Evolutionary conservation across 2,113 vertebrate genomes (phyloP).

Genomic region (Phyllostomus discolor): DNA sequence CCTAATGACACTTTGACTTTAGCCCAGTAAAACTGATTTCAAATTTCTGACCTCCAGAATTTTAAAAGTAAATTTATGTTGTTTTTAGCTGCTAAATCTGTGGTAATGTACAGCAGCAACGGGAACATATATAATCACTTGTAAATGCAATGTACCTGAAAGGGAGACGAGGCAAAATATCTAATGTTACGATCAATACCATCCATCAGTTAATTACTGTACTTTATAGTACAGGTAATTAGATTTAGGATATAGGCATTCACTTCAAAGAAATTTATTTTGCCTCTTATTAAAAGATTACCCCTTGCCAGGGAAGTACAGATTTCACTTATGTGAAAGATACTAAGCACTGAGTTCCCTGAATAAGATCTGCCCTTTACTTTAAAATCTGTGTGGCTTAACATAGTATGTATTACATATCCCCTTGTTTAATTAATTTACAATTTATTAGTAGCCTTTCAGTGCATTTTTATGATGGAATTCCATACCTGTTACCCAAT

Average conservation of each 20-base stretch:
- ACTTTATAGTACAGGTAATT: background rate
- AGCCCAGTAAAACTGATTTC: background rate
- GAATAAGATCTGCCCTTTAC: background rate
- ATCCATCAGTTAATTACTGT: background rate
- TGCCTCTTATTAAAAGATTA: background rate
- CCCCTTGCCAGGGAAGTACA: background rate
- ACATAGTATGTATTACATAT: background rate
- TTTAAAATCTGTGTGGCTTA: background rate
- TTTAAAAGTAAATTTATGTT: background rate
- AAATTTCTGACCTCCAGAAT: background rate
- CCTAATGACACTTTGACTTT: background rate
- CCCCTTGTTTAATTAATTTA: background rate
- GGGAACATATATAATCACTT: background rate
- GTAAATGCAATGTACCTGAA: background rate
- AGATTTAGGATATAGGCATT: background rate
- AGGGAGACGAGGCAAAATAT: background rate
- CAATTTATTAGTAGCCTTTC: background rate
- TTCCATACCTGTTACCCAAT: conserved; percentile 90
- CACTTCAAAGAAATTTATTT: background rate
- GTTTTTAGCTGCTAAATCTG: background rate
- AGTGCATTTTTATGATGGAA: conserved; percentile 81
- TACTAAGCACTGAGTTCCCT: background rate
- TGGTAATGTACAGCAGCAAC: background rate
- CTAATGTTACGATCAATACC: background rate
- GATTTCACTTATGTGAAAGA: background rate